Percentiles rank a stretch among this genome's conserved stretches.
Evolutionary conservation across 2,113 vertebrate genomes (phyloP).

Genomic region (Ivindomyrus marchei): DNA sequence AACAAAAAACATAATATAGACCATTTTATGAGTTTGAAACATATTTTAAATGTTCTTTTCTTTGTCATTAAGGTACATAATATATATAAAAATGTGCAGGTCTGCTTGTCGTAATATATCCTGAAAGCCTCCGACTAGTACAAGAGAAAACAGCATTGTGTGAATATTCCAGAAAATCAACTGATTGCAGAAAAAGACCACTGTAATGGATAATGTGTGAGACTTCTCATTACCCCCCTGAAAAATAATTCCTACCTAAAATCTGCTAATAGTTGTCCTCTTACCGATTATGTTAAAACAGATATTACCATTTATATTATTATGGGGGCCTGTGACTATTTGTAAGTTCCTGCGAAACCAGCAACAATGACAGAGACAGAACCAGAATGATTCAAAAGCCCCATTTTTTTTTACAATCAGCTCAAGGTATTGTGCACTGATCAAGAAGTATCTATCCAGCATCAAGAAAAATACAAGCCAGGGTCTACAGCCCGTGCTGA

Average conservation of each 20-base stretch:
- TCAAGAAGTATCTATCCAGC: neutral
- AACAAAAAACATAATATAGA: neutral
- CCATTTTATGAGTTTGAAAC: neutral
- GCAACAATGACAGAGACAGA: slow-evolving; percentile 8
- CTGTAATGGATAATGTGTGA: neutral
- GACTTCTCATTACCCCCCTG: neutral
- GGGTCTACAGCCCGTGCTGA: neutral
- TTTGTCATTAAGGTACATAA: neutral
- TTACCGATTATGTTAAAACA: slow-evolving; percentile 3
- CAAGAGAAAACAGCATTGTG: slow-evolving; percentile 3
- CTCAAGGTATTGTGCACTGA: neutral
- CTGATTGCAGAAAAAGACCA: neutral
- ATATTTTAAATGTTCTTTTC: slow-evolving; percentile 7
- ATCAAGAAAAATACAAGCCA: neutral
- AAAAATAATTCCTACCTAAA: slow-evolving; percentile 4
- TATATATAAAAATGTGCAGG: slow-evolving; percentile 11
- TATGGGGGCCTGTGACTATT: neutral
- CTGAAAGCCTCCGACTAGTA: slow-evolving; percentile 5
- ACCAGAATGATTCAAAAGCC: neutral
- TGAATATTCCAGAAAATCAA: neutral
- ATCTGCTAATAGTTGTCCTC: slow-evolving; percentile 2
- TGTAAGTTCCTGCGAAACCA: neutral
- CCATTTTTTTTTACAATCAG: slow-evolving; percentile 9
- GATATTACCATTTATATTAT: slow-evolving; percentile 1
- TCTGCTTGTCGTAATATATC: slow-evolving; percentile 4